A percentile compares a stretch with the other conserved stretches of the same genome.
Conservation (phyloP, 2,888 invertebrate genomes). For the Pristionchus maxplancki region DNA sequence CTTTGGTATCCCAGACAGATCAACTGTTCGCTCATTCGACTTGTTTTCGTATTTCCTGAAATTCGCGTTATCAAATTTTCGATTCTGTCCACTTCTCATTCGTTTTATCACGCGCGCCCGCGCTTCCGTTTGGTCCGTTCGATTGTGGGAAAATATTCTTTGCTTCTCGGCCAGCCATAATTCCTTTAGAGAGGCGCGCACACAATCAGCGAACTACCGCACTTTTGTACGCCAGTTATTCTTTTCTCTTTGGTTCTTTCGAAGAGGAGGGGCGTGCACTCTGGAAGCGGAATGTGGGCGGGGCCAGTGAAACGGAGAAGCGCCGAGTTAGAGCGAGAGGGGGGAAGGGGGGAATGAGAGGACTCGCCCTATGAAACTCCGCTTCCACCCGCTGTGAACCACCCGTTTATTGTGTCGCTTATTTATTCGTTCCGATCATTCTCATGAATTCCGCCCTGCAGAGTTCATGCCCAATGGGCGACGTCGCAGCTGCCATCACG, state of each 20-base stretch:
- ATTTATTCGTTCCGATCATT: neutral
- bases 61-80: neutral
- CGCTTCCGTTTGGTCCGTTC: slow-evolving; percentile 1
- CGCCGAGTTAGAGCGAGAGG: neutral
- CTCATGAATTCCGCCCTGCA: neutral
- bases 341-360: neutral
- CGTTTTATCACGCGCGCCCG: neutral
- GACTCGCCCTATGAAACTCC: neutral
- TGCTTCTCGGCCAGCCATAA: neutral
- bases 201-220: neutral
- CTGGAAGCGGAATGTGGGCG: neutral
- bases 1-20: too few species aligned
- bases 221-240: neutral
- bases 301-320: neutral
- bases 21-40: neutral
- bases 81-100: neutral
- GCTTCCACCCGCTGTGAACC: neutral
- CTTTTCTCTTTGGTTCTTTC: neutral
- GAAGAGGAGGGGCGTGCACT: neutral
- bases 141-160: neutral
- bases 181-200: neutral
- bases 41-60: neutral
- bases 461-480: slow-evolving; percentile 41
- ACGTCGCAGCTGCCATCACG: neutral
- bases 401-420: neutral